These are phyloP conservation scores for Scopus umbretta DNA, from an alignment of 2,113 vertebrate species.

Conservation along the genomic window DNA sequence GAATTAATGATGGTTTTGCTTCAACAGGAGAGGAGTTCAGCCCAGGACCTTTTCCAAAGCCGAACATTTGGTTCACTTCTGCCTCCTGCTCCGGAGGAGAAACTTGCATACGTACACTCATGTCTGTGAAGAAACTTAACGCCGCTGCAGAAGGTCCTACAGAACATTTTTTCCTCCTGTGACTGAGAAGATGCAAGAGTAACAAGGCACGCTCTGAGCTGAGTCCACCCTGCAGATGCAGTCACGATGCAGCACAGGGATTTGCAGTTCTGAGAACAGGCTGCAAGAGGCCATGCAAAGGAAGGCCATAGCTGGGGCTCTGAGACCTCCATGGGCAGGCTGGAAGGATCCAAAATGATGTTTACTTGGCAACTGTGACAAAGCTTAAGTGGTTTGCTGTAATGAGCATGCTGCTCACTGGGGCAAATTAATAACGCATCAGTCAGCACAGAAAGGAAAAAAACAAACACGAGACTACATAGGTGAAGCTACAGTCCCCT, in stretches of 20 bases:
- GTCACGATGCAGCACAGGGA: not conserved
- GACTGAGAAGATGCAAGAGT: not conserved
- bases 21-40: not conserved
- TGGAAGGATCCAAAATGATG: not conserved
- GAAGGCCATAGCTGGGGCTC: not conserved
- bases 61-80: not conserved
- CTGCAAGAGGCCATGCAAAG: not conserved
- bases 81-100: not conserved
- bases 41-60: not conserved
- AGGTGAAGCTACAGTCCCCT: not conserved
- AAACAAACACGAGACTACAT: not conserved
- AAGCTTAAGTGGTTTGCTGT: not conserved
- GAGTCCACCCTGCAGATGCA: not conserved
- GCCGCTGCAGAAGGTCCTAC: not conserved
- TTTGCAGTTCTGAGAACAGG: not conserved
- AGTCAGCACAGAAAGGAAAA: not conserved
- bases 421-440: not conserved
- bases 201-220: not conserved
- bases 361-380: not conserved
- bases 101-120: not conserved
- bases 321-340: no score
- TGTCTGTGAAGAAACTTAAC: not conserved
- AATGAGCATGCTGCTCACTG: not conserved
- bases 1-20: not conserved
- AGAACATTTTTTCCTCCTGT: no score